Conservation (phyloP, 2,888 invertebrate species). For the Poecilobothrus nobilitatus region DNA sequence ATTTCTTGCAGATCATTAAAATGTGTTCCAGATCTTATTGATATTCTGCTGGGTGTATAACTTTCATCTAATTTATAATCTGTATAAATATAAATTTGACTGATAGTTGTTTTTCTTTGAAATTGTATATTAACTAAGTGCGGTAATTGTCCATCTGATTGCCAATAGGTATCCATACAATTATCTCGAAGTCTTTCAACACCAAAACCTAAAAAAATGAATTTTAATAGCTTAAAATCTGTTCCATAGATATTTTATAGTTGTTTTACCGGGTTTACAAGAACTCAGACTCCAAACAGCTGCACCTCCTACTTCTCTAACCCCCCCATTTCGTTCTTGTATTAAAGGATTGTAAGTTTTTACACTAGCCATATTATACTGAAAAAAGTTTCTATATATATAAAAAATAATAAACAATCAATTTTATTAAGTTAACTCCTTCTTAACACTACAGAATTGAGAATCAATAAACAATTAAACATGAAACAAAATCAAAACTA, state of each 20-base stretch:
- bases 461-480: no score
- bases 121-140: conserved; percentile 97
- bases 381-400: neutral
- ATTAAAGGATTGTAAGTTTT: conserved; percentile 5
- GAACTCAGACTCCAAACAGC: conserved; percentile 98
- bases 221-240: neutral
- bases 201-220: conserved; percentile 70
- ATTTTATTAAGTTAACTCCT: no score
- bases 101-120: conserved; percentile 86
- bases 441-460: no score
- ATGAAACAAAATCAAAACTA: no score
- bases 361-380: neutral
- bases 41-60: conserved; percentile 93
- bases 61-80: conserved; percentile 98
- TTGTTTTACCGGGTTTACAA: conserved; percentile 79
- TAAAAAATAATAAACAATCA: no score
- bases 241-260: neutral
- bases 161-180: conserved; percentile 97
- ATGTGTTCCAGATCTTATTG: conserved; percentile 87
- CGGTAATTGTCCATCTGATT: conserved; percentile 96
- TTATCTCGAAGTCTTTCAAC: conserved; percentile 94
- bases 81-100: conserved; percentile 92
- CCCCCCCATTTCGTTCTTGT: conserved; percentile 37
- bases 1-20: conserved; percentile 95
- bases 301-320: conserved; percentile 79